Base-by-base conservation (phyloP, 2,797 vertebrate species). In the Myotis daubentonii region DNA sequence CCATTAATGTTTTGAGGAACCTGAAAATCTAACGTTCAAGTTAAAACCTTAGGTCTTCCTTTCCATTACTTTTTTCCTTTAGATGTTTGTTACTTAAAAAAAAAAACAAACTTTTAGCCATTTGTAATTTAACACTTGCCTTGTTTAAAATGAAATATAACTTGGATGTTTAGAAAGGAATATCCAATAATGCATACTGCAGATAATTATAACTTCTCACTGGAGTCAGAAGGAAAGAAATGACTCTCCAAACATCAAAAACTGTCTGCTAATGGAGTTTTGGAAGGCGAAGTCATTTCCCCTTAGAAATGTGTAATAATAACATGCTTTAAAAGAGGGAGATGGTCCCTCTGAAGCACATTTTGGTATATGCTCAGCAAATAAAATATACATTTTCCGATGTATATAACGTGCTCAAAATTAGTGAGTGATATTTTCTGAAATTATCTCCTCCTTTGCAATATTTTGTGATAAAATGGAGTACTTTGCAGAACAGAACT, bases 41-140 rank as follows among this genome's bases (percentile, higher is more conserved):
- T 0, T 93, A 90, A 94, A 96, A 38, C 44, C 78, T 95, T 93
- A 60, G n/a, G n/a, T 93, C 93, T 97, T 94, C 28, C 89, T 98
- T 97, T 97, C 38, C 30, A 44, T 82, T 95, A 68, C 0, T 96
- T 95, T 96, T 87, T 8, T 38, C 60, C 17, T 95, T 93, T 47
- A 87, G 78, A 53, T 85, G 25, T 83, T 92, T 68, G 30, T 36
- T 89, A 38, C 49, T 66, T 36, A 47, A 47, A 30, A n/a, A 19
- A 49, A 5, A 17, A 4, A 38, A 4, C 4, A 74, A n/a, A 82
- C 36, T 85, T 96, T 94, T 87, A 75, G 15, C 49, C 4, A 92
- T 91, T 92, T 89, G 55, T 95, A 72, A 87, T 95, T 92, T 93
- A 57, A 70, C 38, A 60, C 82, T 87, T 80, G 19, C 33, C 4